Evolutionary conservation across 2,797 vertebrate genomes (phyloP).

Genomic region (Triplophysa bombifrons): DNA sequence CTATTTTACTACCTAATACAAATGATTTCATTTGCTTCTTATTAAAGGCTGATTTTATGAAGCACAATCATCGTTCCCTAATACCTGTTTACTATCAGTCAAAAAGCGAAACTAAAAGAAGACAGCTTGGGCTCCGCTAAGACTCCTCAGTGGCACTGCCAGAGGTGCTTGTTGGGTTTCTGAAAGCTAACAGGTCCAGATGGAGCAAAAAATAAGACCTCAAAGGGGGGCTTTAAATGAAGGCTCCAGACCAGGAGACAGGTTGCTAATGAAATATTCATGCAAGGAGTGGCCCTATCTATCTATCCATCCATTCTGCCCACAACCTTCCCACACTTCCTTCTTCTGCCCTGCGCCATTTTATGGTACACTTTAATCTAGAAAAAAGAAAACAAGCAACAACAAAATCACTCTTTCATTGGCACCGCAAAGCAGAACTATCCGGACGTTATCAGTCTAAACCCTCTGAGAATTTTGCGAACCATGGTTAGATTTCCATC

Average conservation of each 20-base stretch:
- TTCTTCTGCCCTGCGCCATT: slow-evolving; percentile 36
- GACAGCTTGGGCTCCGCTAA: slow-evolving; percentile 43
- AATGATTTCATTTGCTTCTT: background rate
- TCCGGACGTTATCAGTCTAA: slow-evolving; percentile 30
- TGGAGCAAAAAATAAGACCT: slow-evolving; percentile 61
- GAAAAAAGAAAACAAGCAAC: slow-evolving; percentile 40
- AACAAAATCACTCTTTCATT: slow-evolving; percentile 28
- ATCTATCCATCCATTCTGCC: slow-evolving; percentile 41
- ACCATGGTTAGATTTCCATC: slow-evolving; percentile 32
- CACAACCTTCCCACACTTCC: slow-evolving; percentile 48
- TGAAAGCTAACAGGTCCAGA: slow-evolving; percentile 57
- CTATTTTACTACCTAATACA: background rate
- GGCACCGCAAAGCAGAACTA: slow-evolving; percentile 21
- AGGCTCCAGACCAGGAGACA: slow-evolving; percentile 60
- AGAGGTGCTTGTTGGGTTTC: slow-evolving; percentile 61
- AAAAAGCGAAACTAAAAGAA: slow-evolving; percentile 47
- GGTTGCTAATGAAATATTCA: slow-evolving; percentile 70
- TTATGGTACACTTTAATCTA: slow-evolving; percentile 31
- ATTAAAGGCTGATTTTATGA: slow-evolving; percentile 25
- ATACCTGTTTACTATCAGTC: slow-evolving; percentile 43
- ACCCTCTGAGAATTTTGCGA: slow-evolving; percentile 31
- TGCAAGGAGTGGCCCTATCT: slow-evolving; percentile 60
- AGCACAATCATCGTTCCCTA: slow-evolving; percentile 13
- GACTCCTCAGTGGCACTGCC: slow-evolving; percentile 55
- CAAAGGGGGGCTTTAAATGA: slow-evolving; percentile 60